These are phyloP conservation scores for Rhingia campestris DNA, from an alignment of 2,888 invertebrate genomes.

Conservation along the genomic window DNA sequence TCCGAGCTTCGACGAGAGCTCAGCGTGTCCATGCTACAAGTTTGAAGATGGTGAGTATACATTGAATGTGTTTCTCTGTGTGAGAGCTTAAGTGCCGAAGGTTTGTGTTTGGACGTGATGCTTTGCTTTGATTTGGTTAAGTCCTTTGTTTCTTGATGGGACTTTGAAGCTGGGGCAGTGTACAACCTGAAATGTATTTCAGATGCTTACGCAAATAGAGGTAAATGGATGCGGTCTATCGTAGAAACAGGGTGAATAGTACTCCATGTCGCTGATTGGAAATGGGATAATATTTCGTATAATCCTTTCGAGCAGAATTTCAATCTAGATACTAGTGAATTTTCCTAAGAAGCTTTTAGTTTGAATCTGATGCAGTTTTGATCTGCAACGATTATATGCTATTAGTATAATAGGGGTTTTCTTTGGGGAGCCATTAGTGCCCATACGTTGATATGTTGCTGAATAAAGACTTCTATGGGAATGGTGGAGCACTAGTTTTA, in stretches of 20 bases:
- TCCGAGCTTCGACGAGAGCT: constrained; percentile 89
- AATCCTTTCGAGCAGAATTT: neutral
- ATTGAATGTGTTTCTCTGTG: constrained; percentile 36
- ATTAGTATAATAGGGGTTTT: neutral
- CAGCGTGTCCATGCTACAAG: constrained; percentile 95
- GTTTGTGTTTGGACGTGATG: neutral
- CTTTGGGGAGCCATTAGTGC: too few relatives aligned
- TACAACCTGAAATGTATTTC: neutral
- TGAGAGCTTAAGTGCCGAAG: neutral
- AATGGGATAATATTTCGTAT: neutral
- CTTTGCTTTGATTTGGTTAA: constrained; percentile 12
- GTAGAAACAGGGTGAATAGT: neutral
- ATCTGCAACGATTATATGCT: neutral
- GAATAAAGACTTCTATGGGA: too few relatives aligned
- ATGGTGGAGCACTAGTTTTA: too few relatives aligned
- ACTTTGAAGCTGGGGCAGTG: neutral
- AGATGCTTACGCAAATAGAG: neutral
- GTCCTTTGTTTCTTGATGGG: constrained; percentile 2
- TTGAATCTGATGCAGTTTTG: neutral
- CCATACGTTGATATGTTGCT: too few relatives aligned
- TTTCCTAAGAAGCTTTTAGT: neutral
- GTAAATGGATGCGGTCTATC: neutral
- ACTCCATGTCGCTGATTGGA: neutral
- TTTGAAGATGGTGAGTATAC: constrained; percentile 90
- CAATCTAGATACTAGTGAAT: too few relatives aligned